Conservation (phyloP, 2,888 invertebrate genomes). For the Cryptus armator region DNA sequence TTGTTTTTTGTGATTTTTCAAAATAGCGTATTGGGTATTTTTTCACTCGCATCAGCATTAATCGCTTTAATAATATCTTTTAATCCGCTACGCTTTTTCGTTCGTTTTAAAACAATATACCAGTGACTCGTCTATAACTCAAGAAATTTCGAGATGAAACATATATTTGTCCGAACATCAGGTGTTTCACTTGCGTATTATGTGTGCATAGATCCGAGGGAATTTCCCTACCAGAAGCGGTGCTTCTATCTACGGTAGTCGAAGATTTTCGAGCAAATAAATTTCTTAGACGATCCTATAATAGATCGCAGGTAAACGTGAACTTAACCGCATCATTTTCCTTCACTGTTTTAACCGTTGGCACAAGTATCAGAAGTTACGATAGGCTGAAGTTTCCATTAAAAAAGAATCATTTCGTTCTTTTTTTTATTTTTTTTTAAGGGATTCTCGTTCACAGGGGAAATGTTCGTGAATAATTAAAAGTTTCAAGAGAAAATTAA, state of each 20-base stretch:
- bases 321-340: neutral
- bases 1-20: too few relatives aligned
- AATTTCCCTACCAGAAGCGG: neutral
- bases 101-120: neutral
- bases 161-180: neutral
- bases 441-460: neutral
- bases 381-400: neutral
- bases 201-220: neutral
- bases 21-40: too few relatives aligned
- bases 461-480: neutral
- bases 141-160: neutral
- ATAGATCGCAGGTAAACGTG: neutral
- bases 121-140: neutral
- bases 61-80: too few relatives aligned
- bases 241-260: neutral
- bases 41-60: too few relatives aligned
- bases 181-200: neutral
- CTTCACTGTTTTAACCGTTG: neutral
- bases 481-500: neutral
- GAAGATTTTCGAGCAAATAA: neutral
- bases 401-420: neutral
- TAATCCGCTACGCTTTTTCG: too few relatives aligned
- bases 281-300: neutral
- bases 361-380: neutral
- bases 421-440: neutral